Base-by-base conservation (phyloP, 2,888 invertebrate species). In the Pseudolycoriella hygida region DNA sequence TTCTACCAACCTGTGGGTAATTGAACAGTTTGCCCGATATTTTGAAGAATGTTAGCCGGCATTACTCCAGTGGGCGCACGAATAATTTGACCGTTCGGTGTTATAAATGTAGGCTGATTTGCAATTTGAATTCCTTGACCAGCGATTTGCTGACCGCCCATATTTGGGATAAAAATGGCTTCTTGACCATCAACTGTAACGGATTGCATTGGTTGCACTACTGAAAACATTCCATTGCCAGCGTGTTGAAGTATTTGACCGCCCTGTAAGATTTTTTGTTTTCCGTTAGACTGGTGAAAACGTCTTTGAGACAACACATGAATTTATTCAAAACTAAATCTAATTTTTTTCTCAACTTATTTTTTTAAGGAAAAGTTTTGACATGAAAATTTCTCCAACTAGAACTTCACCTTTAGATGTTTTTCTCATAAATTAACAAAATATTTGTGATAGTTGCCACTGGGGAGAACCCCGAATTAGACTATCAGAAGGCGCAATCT, bases 121-220 rank as follows among this genome's bases (percentile, higher is more conserved):
- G 60, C 71, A 64, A 60, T 67, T 58, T 65, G 74, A 59, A 53
- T 66, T 62, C 78, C 76, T 62, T 78, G 76, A 1, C 62, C 58
- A 20, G 20, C 38, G 14, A 40, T 15, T 32, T 45, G 40, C 8
- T 17, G 2, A 18, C 39, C 44, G 1, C 61, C 55, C 50, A 81
- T 76, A 15, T 86, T 81, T 3, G 90, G 90, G 57, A 92, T 89
- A 59, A 90, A 88, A 17, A 92, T 72, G 0, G 89, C 89, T 57
- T 93, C 90, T 59, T 92, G 90, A 0, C 90, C 90, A 61, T 93
- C 92, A 17, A 92, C 81, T 17, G 86, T 89, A 46, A 93, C 84
- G 0, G 89, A 83, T 62, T 92, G 92, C 77, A 89, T 81, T 32
- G 85, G 84, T 44, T 76, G 81, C 56, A 83, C 77, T 37, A 66